Evolutionary conservation across 2,113 vertebrate genomes (phyloP).

Genomic region (Cairina moschata): DNA sequence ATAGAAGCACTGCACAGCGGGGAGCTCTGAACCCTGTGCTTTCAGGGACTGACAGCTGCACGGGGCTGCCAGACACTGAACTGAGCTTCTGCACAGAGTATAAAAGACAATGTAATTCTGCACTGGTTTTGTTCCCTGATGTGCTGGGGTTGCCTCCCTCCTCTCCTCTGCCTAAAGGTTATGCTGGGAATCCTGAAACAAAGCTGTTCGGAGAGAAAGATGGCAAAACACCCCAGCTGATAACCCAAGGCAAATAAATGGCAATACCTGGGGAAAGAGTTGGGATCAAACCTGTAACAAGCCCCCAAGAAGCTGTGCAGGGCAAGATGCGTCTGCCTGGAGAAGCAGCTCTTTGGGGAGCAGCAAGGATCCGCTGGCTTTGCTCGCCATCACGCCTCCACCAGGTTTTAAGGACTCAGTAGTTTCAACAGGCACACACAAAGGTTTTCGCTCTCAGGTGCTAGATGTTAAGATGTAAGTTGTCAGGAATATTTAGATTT

Average conservation of each 20-base stretch:
- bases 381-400: background rate
- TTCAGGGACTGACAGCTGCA: background rate
- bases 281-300: background rate
- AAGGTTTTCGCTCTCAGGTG: background rate
- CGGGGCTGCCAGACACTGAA: background rate
- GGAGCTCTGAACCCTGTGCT: background rate
- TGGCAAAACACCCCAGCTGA: background rate
- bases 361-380: background rate
- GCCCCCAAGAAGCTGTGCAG: background rate
- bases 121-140: background rate
- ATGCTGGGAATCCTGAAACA: background rate
- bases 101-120: background rate
- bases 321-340: background rate
- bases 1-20: rapidly evolving
- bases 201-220: background rate
- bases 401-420: background rate
- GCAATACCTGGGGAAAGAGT: background rate
- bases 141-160: background rate
- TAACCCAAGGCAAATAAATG: background rate
- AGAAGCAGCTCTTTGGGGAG: background rate
- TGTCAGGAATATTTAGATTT: background rate
- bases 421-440: rapidly evolving
- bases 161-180: background rate
- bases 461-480: background rate
- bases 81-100: background rate